Evolutionary conservation across 2,797 vertebrate species (phyloP), one percentile per base, ranked within the genome.

Genomic region (Arremon aurantiirostris): DNA sequence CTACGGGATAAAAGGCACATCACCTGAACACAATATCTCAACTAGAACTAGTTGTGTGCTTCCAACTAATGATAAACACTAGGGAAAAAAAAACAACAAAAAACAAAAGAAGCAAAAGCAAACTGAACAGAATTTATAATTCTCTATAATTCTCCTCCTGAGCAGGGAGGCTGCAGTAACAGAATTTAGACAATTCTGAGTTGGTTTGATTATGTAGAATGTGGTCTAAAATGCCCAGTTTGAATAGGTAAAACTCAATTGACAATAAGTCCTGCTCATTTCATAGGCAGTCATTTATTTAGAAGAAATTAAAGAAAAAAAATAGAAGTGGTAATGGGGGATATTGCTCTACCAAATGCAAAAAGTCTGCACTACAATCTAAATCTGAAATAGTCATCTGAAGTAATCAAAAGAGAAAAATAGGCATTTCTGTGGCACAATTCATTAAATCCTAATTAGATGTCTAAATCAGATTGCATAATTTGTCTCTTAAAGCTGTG

Each of bases 361-460:
- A 37, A 63, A 92, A 23, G 12, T 50, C 70, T 84, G 20, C 1
- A 8, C 15, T 60, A 39, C 16, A 55, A 80, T 30, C 32, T 69
- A 4, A 22, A 79, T 22, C 14, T 69, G 47, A 91, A 30, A 49
- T 59, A 59, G n/a, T 66, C 35, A 76, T 73, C 27, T 57, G n/a
- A 75, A 42, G 27, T 30, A 87, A 70, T 66, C 32, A 46, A 56
- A 68, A 60, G n/a, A 92, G 46, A 92, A 84, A 89, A 86, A 37
- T 0, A 61, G 46, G n/a, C 26, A 79, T 69, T 84, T 84, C 46
- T 28, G 35, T 46, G 20, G 55, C 19, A 82, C 50, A 76, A 76
- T 84, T 95, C 26, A 91, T 82, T 89, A 94, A 79, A 89, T 34
- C 39, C 42, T 79, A 79, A 94, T 87, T 84, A 94, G 70, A 72